phyloP scores from a whole-genome alignment of 1,140 invertebrate species.

The Trissolcus basalis region DNA sequence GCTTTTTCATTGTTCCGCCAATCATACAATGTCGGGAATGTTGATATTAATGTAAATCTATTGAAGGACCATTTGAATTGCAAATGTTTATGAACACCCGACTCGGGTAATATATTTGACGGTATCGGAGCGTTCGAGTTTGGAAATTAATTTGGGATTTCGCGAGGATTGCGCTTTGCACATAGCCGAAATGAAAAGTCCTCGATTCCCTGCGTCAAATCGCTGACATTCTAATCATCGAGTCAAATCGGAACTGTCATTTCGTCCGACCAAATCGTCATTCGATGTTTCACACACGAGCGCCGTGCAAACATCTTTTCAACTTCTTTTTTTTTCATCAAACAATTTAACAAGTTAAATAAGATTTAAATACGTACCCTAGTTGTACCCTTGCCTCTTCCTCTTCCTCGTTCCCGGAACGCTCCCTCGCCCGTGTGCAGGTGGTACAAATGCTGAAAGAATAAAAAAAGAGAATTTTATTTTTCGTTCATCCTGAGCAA shows the following conservation, averaged over 20 bases:
- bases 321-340: background rate
- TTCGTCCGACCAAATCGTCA: no score
- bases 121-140: slow-evolving; percentile 18
- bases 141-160: slow-evolving; percentile 38
- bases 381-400: slow-evolving; percentile 74
- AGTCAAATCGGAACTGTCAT: no score
- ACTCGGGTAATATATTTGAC: slow-evolving; percentile 27
- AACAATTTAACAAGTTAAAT: slow-evolving; percentile 6
- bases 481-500: slow-evolving; percentile 4
- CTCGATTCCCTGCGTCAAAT: background rate
- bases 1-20: slow-evolving; percentile 9
- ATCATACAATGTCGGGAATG: slow-evolving; percentile 20
- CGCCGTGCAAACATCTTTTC: no score
- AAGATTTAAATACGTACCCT: slow-evolving; percentile 66
- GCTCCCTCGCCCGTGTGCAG: slow-evolving; percentile 74
- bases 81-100: slow-evolving; percentile 37
- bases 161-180: slow-evolving; percentile 11
- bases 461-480: slow-evolving; percentile 39
- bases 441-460: slow-evolving; percentile 75
- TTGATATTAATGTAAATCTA: slow-evolving; percentile 41
- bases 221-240: no score
- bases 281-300: no score
- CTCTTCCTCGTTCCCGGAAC: slow-evolving; percentile 72
- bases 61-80: slow-evolving; percentile 37
- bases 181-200: slow-evolving; percentile 15